These are phyloP conservation scores for Polia nebulosa DNA, from an alignment of 2,888 invertebrate species.

Conservation along the genomic window DNA sequence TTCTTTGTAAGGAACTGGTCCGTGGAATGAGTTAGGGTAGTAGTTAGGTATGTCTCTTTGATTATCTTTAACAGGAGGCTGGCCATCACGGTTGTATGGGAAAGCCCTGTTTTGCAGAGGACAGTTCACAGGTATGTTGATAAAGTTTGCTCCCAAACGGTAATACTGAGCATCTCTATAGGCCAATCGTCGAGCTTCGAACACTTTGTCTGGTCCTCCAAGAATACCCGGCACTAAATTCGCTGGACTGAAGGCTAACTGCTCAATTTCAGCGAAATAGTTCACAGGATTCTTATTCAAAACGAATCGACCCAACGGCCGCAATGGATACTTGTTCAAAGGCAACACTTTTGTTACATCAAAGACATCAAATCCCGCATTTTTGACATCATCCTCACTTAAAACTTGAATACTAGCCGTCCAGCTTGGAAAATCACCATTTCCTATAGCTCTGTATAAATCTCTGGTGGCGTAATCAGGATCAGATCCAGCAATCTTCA, in stretches of 20 bases:
- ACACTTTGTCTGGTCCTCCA: conserved; percentile 97
- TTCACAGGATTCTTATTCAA: conserved; percentile 96
- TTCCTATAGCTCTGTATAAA: conserved; percentile 95
- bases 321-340: conserved; percentile 94
- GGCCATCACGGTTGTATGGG: conserved; percentile 97
- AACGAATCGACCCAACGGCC: conserved; percentile 95
- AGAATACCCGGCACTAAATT: conserved; percentile 97
- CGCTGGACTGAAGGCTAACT: conserved; percentile 96
- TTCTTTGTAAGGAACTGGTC: conserved; percentile 93
- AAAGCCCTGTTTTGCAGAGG: conserved; percentile 93
- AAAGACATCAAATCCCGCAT: conserved; percentile 95
- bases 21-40: conserved; percentile 98
- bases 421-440: conserved; percentile 94
- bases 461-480: conserved; percentile 97
- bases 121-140: conserved; percentile 98
- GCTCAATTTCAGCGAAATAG: conserved; percentile 98
- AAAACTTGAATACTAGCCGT: conserved; percentile 95
- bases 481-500: conserved; percentile 92
- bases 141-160: conserved; percentile 97
- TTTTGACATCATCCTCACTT: conserved; percentile 95
- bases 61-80: conserved; percentile 94
- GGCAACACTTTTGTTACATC: conserved; percentile 97
- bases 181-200: conserved; percentile 95
- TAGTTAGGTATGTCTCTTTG: conserved; percentile 97
- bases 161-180: conserved; percentile 96